Evolutionary conservation across 2,797 vertebrate species (phyloP), one percentile per base, ranked within the genome.

Genomic region (Mormyrops attenuatus): DNA sequence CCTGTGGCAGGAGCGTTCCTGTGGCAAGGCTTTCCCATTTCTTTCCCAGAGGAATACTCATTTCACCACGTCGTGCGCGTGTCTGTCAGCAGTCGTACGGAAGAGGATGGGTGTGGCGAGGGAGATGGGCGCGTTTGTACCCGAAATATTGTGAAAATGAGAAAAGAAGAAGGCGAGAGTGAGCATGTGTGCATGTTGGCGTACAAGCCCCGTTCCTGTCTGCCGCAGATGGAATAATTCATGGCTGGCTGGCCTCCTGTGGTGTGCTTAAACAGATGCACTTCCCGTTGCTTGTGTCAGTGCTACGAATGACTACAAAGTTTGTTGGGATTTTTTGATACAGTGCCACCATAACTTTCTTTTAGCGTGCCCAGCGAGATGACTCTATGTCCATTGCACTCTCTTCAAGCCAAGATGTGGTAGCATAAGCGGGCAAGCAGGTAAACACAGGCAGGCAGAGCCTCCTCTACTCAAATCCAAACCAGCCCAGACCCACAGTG

Each of bases 201-300:
- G 20, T 47, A 26, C 55, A 30, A 88, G 87, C 57, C 26, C 20
- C 47, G 44, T 63, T 86, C 55, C 89, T 77, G 89, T 89, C 38
- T 57, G 20, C 84, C 85, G 73, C 50, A 69, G 63, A 87, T 20
- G 66, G 63, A 89, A 89, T 89, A 89, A 89, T 89, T 89, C 85
- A 89, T 87, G 63, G 30, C 49, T 41, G 30, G n/a, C 82, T 22
- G 60, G 44, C 3, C 63, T 34, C 57, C 87, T 66, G 20, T 1
- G 38, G 20, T 41, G 60, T 77, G 89, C 63, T 53, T 87, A 73
- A 87, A 55, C 89, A 53, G 63, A 89, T 77, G 47, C 89, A 53
- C 60, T 77, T 86, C 86, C 84, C 85, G 20, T 55, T 13, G 11
- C 57, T 89, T 8, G 8, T 69, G 57, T 57, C 41, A 52, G 22